Evolutionary conservation across 2,113 vertebrate genomes (phyloP), one percentile per base, ranked within the genome.

Genomic region (Sturnus vulgaris): DNA sequence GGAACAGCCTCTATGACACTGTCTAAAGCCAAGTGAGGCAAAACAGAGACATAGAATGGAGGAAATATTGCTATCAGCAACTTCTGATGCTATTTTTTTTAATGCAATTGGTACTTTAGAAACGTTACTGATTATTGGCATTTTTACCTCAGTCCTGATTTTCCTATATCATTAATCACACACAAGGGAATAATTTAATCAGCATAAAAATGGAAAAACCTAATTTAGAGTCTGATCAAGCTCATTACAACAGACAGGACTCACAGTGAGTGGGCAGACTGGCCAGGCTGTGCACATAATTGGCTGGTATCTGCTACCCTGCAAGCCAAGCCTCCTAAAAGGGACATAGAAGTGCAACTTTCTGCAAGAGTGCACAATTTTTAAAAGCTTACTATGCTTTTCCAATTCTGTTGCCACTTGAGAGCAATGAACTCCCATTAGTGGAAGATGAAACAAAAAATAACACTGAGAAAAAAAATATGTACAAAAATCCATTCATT

Each of bases 221-320:
- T 68, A 42, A 91, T 95, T 88, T 96, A 30, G 46, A 91, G 21
- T 57, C 65, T 72, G 61, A 91, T 89, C 40, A 68, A 93, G 63
- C 23, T 72, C 63, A 49, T 56, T 91, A 25, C 13, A 70, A 40
- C 28, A 80, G 50, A 35, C 15, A 91, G 70, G 19, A 50, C 25
- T 87, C 75, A 71, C 2, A 84, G 63, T 0, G 1, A 93, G 50
- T 21, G 7, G 11, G 15, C n/a, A 87, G n/a, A 82, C 69, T 84
- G 61, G 49, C 28, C 9, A 7, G 78, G 12, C 44, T 75, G 21
- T 11, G 37, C 56, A 33, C 68, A 4, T 49, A 82, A 66, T 40
- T 66, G 49, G 31, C 6, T 65, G 31, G 5, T 72, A 17, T 37
- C n/a, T 72, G 31, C 20, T 70, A 24, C 33, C 12, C 46, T 77